These are phyloP conservation scores for Agrilus mali DNA, from an alignment of 2,888 invertebrate species.

Conservation along the genomic window DNA sequence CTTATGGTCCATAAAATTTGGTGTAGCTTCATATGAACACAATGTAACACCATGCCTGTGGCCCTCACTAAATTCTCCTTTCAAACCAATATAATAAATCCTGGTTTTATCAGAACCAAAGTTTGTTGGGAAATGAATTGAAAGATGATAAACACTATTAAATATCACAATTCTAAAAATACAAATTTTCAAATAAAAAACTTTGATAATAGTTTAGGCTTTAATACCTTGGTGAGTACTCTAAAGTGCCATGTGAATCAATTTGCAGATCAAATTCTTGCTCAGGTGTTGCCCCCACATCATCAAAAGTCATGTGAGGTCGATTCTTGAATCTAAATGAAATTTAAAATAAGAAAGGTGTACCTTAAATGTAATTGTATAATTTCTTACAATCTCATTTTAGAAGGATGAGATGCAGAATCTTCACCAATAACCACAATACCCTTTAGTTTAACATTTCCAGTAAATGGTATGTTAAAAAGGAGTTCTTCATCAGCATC, in stretches of 20 bases:
- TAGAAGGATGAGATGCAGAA: slow-evolving; percentile 71
- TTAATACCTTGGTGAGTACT: slow-evolving; percentile 80
- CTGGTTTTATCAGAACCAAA: slow-evolving; percentile 75
- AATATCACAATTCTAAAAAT: slow-evolving; percentile 79
- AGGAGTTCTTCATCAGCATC: slow-evolving; percentile 92
- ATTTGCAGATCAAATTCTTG: slow-evolving; percentile 80
- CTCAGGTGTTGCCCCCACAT: slow-evolving; percentile 58
- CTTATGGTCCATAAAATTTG: slow-evolving; percentile 79
- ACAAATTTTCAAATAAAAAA: slow-evolving; percentile 6
- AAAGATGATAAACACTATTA: slow-evolving; percentile 76
- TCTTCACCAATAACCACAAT: slow-evolving; percentile 86
- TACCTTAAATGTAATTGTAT: slow-evolving; percentile 3
- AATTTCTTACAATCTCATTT: slow-evolving; percentile 68
- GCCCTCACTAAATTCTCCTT: slow-evolving; percentile 80
- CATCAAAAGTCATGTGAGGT: slow-evolving; percentile 91
- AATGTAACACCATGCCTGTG: slow-evolving; percentile 84
- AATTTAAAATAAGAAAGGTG: slow-evolving; percentile 1
- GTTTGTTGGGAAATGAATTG: slow-evolving; percentile 82
- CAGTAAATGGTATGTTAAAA: slow-evolving; percentile 95
- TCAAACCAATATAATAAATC: slow-evolving; percentile 88
- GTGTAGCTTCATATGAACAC: slow-evolving; percentile 77
- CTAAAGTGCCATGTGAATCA: slow-evolving; percentile 66
- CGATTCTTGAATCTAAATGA: slow-evolving; percentile 75
- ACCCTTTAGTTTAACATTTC: slow-evolving; percentile 90
- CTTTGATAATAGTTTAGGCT: neutral